Base-by-base conservation (phyloP, 2,113 vertebrate species). In the Dromas ardeola region DNA sequence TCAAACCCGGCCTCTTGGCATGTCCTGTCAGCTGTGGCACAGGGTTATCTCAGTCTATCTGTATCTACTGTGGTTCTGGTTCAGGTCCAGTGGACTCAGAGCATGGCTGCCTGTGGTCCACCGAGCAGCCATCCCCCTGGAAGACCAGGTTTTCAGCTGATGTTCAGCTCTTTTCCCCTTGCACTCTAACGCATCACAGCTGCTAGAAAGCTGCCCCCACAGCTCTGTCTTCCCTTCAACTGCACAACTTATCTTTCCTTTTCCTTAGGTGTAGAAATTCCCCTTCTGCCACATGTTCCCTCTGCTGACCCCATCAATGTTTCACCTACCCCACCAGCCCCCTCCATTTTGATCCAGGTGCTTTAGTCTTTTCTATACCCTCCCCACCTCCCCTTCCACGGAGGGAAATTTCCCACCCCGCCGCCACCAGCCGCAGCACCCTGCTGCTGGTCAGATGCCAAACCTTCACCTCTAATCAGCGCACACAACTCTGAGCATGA, bases 401-500 rank as follows among this genome's bases (percentile, higher is more conserved):
- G 7, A 16, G 18, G 15, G 1, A 45, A 32, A 30, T 67, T 87
- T 90, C 61, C 77, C 66, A 79, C 32, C 20, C 62, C n/a, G 38
- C 36, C 21, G 13, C 9, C 5, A 43, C n/a, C 18, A 61, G 29
- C 67, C 3, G 1, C 69, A 88, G 62, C 55, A 56, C 30, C 38
- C 62, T 53, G 36, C 38, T 78, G 30, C 81, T 83, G 61, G 61
- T 53, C 71, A 69, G 43, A 86, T 74, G 36, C 59, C 63, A 87
- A 36, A 85, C 65, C 62, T 93, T 88, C 32, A 53, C n/a, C 59
- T 93, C 96, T 96, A 84, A 82, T 88, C 87, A 93, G 82, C 0
- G 30, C 78, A 93, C 36, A 93, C 92, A 90, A 62, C 59, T 95
- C 93, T 93, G 95, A 98, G 93, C 91, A 93, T 94, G 95, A 97